These are phyloP conservation scores for Eupithecia abbreviata DNA, from an alignment of 2,888 invertebrate genomes.

Conservation along the genomic window DNA sequence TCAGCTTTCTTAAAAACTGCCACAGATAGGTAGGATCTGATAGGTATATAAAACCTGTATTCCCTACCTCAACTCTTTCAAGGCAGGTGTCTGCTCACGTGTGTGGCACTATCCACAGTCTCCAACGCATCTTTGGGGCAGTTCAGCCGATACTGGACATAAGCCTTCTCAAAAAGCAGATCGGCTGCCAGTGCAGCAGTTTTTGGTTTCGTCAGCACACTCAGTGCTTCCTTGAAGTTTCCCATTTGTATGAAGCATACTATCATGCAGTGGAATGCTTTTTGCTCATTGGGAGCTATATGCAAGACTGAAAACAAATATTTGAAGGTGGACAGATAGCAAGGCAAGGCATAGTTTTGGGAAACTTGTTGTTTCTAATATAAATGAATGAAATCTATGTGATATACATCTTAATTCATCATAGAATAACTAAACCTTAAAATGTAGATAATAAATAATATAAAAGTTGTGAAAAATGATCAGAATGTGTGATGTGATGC, in stretches of 20 bases:
- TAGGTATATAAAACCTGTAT: neutral
- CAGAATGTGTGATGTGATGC: constrained; percentile 19
- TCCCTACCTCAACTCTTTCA: constrained; percentile 88
- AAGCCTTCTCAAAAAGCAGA: constrained; percentile 95
- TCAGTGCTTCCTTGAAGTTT: constrained; percentile 94
- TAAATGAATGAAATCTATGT: neutral
- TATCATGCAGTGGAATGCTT: constrained; percentile 96
- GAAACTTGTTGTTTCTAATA: neutral
- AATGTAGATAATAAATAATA: neutral
- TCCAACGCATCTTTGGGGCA: constrained; percentile 92
- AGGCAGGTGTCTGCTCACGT: constrained; percentile 87
- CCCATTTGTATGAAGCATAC: constrained; percentile 94
- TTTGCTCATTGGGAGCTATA: constrained; percentile 91
- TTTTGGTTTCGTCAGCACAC: constrained; percentile 75
- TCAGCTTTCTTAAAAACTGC: neutral
- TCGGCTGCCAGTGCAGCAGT: constrained; percentile 71
- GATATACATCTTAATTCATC: neutral
- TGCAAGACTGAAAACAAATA: constrained; percentile 89
- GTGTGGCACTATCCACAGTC: constrained; percentile 87
- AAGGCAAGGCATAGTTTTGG: neutral
- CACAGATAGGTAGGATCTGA: neutral
- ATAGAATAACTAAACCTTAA: neutral
- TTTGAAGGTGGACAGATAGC: neutral
- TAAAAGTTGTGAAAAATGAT: neutral
- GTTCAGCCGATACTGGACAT: constrained; percentile 96